Percentiles rank a stretch among this genome's conserved stretches.
Evolutionary conservation across 2,113 vertebrate species (phyloP).

Genomic region (Pristiophorus japonicus): DNA sequence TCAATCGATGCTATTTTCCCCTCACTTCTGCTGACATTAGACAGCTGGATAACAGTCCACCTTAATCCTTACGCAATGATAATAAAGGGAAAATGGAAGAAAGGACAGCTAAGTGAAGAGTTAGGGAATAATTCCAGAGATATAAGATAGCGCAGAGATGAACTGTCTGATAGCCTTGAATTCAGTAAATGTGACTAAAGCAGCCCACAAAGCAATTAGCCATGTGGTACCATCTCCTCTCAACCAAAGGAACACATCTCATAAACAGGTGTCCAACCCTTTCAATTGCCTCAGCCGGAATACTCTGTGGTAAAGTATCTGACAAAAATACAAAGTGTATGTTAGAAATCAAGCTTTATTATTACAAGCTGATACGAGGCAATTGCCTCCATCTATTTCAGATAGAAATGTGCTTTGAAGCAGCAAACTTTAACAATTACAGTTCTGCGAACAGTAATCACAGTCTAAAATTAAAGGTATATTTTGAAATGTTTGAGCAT

Average conservation of each 20-base stretch:
- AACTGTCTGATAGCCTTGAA: constrained; percentile 26
- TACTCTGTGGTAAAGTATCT: neutral
- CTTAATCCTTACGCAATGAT: constrained; percentile 1
- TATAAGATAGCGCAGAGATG: constrained; percentile 27
- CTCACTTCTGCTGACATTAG: constrained; percentile 21
- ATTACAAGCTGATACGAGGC: neutral
- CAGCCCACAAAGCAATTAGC: constrained; percentile 15
- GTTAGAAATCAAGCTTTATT: neutral
- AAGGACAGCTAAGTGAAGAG: constrained; percentile 18
- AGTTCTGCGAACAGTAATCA: neutral
- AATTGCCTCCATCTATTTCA: neutral
- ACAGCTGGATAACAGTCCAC: constrained; percentile 32
- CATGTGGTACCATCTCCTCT: neutral
- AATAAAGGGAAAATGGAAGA: constrained; percentile 2
- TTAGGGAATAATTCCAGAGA: neutral
- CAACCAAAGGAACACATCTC: neutral
- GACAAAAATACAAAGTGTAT: neutral
- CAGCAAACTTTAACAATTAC: neutral
- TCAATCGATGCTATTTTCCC: neutral
- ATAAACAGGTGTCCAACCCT: too few relatives aligned
- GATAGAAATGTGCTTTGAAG: neutral
- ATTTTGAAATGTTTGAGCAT: neutral
- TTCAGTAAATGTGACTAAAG: neutral
- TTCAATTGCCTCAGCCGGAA: neutral
- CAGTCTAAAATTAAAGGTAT: neutral